These are phyloP conservation scores for Carcina quercana DNA, from an alignment of 2,888 invertebrate genomes.

Conservation along the genomic window DNA sequence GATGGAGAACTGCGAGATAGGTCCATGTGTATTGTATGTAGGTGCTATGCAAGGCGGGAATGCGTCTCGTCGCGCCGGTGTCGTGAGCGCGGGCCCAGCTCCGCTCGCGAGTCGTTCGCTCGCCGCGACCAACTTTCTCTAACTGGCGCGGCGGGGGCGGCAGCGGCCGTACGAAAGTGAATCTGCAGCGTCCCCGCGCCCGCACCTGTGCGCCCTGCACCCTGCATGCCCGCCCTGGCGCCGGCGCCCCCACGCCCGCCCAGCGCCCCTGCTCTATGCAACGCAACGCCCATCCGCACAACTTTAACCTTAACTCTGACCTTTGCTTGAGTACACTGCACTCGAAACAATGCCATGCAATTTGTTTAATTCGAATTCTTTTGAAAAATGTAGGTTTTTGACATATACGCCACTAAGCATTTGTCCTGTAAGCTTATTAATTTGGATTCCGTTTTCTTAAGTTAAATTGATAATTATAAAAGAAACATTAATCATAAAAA, in stretches of 20 bases:
- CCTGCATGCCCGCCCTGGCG: slow-evolving; percentile 31
- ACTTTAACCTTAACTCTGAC: slow-evolving; percentile 72
- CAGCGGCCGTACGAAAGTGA: slow-evolving; percentile 71
- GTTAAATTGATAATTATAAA: too few species aligned
- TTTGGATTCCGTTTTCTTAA: too few species aligned
- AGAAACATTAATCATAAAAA: too few species aligned
- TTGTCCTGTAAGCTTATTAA: too few species aligned
- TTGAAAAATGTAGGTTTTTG: too few species aligned
- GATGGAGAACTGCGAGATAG: too few species aligned
- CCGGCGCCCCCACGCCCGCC: slow-evolving; percentile 31
- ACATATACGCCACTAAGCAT: too few species aligned
- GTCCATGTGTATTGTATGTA: slow-evolving; percentile 32
- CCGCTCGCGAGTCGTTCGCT: slow-evolving; percentile 69
- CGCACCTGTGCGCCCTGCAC: slow-evolving; percentile 27
- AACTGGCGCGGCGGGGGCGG: slow-evolving; percentile 67
- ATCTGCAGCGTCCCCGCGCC: slow-evolving; percentile 55
- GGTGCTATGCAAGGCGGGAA: slow-evolving; percentile 40
- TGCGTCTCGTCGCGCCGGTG: slow-evolving; percentile 45
- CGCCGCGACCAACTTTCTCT: slow-evolving; percentile 73
- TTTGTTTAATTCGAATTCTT: too few species aligned
- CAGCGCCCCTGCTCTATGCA: slow-evolving; percentile 47
- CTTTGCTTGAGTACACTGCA: slow-evolving; percentile 64
- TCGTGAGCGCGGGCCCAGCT: slow-evolving; percentile 55
- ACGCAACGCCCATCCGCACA: too few species aligned
- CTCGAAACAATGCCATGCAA: too few species aligned